Evolutionary conservation across 2,888 invertebrate species (phyloP).

Genomic region (Nephrotoma guestfalica): DNA sequence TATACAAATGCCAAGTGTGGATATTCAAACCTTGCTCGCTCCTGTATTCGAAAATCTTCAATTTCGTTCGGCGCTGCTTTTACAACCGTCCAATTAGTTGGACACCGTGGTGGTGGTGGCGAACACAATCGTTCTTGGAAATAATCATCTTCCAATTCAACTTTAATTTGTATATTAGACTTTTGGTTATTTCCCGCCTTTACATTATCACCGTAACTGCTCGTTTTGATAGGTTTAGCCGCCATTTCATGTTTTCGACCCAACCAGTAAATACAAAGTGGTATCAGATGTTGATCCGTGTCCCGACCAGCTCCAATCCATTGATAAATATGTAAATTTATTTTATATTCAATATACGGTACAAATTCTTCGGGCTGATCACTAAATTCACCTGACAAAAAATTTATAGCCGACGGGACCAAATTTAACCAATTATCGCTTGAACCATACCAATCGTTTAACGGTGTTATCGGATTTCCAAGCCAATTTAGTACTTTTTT

Average conservation of each 20-base stretch:
- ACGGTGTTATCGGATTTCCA: conserved; percentile 62
- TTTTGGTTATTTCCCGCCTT: conserved; percentile 23
- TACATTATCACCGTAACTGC: conserved; percentile 17
- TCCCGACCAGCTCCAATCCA: conserved; percentile 94
- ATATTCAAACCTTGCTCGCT: conserved; percentile 67
- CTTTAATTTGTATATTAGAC: conserved; percentile 6
- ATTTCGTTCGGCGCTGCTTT: conserved; percentile 66
- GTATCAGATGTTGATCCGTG: conserved; percentile 59
- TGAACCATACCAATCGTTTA: conserved; percentile 64
- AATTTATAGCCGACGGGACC: conserved; percentile 64
- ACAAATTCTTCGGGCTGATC: conserved; percentile 75
- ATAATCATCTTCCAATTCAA: conserved; percentile 8
- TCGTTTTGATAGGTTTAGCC: conserved; percentile 19
- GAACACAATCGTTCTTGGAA: conserved; percentile 30
- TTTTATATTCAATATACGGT: conserved; percentile 74
- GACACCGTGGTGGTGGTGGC: conserved; percentile 45
- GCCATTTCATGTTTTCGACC: conserved; percentile 39
- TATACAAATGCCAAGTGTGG: conserved; percentile 89
- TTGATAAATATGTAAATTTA: conserved; percentile 42
- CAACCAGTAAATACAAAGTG: conserved; percentile 69
- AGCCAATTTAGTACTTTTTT: conserved; percentile 59
- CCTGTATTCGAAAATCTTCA: conserved; percentile 61
- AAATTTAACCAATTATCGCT: conserved; percentile 60
- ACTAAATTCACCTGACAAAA: conserved; percentile 69
- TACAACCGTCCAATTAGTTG: conserved; percentile 71